These are phyloP conservation scores for Zygothrica quintamaculata DNA, from an alignment of 2,888 invertebrate genomes.

Conservation along the genomic window DNA sequence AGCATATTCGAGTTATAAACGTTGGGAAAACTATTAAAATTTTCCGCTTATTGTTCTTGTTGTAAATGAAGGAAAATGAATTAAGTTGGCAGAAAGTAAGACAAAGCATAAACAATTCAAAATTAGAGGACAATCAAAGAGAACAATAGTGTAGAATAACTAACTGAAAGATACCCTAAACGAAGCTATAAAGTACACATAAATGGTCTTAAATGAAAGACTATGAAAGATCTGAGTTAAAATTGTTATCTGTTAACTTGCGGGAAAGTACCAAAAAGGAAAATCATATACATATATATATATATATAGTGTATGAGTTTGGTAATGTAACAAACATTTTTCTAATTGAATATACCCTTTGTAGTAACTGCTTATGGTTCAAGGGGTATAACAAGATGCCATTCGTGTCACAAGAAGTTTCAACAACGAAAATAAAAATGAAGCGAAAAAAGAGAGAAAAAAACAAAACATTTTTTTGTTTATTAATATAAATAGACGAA, in stretches of 20 bases:
- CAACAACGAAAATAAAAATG: conserved; percentile 52
- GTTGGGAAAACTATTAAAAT: conserved; percentile 46
- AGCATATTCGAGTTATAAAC: conserved; percentile 47
- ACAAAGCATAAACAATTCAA: conserved; percentile 64
- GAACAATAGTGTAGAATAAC: not conserved
- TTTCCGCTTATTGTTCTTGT: conserved; percentile 41
- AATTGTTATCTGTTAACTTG: too few species aligned
- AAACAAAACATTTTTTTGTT: conserved; percentile 56
- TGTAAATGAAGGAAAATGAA: conserved; percentile 37
- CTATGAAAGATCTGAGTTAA: too few species aligned
- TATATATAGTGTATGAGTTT: too few species aligned
- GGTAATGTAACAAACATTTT: too few species aligned
- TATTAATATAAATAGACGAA: conserved; percentile 78
- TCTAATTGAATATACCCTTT: too few species aligned
- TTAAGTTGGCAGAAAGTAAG: conserved; percentile 2
- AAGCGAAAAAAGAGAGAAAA: conserved; percentile 5
- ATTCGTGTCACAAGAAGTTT: conserved; percentile 75
- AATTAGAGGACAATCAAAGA: conserved; percentile 50
- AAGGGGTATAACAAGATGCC: conserved; percentile 21
- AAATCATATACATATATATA: too few species aligned
- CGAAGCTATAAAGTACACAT: too few species aligned
- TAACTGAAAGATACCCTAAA: too few species aligned
- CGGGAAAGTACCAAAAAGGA: too few species aligned
- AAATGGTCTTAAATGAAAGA: too few species aligned
- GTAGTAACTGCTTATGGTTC: not conserved